Conservation (phyloP, 2,113 vertebrate genomes). For the Pavo muticus region DNA sequence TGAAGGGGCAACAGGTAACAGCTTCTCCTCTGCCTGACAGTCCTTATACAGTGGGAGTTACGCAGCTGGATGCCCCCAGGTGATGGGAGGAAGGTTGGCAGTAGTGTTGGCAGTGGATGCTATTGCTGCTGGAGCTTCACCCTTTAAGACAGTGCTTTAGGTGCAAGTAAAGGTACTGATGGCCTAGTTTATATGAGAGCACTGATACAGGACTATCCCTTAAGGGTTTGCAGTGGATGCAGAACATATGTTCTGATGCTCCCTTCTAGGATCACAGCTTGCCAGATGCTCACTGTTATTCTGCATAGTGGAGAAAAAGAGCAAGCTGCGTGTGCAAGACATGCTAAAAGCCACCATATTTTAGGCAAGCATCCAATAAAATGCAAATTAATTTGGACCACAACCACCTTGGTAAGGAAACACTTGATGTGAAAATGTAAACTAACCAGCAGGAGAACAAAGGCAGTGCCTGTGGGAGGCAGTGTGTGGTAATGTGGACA, state of each 20-base stretch:
- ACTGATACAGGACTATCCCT: not conserved
- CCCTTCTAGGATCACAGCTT: not conserved
- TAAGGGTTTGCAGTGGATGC: not conserved
- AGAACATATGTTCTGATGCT: not conserved
- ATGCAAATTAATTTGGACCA: not conserved
- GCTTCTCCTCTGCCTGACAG: conserved; percentile 30
- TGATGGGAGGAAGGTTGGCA: not conserved
- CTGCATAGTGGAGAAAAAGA: not conserved
- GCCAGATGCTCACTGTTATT: not conserved
- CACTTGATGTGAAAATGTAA: not conserved
- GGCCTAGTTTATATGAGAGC: not conserved
- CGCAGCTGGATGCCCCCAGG: not conserved
- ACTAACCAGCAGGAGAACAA: not conserved
- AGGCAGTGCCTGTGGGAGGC: not conserved
- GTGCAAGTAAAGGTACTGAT: conserved; percentile 39
- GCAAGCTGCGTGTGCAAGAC: not conserved
- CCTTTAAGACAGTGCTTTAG: not conserved
- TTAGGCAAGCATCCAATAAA: not conserved
- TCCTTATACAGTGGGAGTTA: conserved; percentile 31
- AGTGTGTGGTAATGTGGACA: not conserved
- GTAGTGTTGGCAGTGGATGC: conserved; percentile 33
- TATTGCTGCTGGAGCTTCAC: conserved; percentile 22
- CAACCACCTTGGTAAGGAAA: not conserved
- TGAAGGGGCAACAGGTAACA: conserved; percentile 27
- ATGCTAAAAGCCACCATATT: not conserved